Conservation (phyloP, 2,888 invertebrate genomes). For the Spisula solida region DNA sequence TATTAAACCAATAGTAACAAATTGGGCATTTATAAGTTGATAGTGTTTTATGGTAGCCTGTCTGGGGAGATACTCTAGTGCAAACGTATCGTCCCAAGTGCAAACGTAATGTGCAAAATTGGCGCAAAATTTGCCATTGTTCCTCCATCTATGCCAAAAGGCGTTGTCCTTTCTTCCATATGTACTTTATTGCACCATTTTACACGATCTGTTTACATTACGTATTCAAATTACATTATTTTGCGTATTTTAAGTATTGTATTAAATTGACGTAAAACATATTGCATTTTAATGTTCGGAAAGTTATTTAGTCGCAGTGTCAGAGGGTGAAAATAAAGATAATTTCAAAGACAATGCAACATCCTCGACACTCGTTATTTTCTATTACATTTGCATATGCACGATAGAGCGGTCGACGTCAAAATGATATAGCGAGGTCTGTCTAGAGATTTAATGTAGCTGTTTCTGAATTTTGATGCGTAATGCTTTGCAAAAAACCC, state of each 20-base stretch:
- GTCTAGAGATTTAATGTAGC: neutral
- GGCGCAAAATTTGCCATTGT: no score
- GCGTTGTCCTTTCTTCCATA: no score
- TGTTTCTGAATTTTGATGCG: neutral
- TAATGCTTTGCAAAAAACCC: neutral
- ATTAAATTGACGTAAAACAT: neutral
- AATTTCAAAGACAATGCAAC: neutral
- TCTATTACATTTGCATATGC: neutral
- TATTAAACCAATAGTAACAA: no score
- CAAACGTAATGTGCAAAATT: no score
- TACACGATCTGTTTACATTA: neutral
- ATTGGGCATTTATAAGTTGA: no score
- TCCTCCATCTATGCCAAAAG: no score
- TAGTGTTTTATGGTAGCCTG: no score
- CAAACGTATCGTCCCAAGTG: no score
- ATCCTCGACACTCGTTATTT: neutral
- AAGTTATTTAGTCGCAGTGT: neutral
- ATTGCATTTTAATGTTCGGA: conserved; percentile 7
- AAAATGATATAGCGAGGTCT: neutral
- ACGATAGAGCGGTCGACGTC: neutral
- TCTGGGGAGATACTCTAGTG: no score
- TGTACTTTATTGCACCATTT: neutral
- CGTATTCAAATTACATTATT: neutral
- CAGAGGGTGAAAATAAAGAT: neutral
- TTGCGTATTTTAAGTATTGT: neutral